Evolutionary conservation across 2,113 vertebrate genomes (phyloP).

Genomic region (Hydrolagus affinis): DNA sequence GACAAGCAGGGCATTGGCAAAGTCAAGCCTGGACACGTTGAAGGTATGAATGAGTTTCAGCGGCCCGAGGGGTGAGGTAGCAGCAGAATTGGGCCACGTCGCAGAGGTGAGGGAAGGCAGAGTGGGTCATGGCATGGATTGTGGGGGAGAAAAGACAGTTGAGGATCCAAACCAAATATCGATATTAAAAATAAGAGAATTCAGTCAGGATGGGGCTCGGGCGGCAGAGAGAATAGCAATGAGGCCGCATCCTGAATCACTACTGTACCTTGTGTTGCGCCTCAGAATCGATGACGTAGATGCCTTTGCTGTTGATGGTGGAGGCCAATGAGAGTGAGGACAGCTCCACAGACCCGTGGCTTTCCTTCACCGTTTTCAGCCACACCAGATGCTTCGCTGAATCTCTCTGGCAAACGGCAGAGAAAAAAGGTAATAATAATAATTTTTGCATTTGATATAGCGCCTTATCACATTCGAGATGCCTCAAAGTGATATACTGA

Average conservation of each 20-base stretch:
- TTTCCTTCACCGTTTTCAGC: conserved; percentile 88
- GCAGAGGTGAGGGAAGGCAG: too few species aligned
- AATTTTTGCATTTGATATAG: too few species aligned
- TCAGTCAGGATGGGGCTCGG: background rate
- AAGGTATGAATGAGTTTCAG: too few species aligned
- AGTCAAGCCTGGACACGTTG: too few species aligned
- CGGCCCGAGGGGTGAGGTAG: too few species aligned
- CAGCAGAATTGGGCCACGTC: background rate
- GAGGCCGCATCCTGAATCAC: background rate
- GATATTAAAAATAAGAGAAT: background rate
- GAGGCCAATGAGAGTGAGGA: conserved; percentile 82
- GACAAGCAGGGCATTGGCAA: too few species aligned
- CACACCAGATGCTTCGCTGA: conserved; percentile 82
- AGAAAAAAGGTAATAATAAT: background rate
- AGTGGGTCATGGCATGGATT: too few species aligned
- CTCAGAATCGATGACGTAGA: conserved; percentile 65
- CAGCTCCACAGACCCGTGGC: conserved; percentile 87
- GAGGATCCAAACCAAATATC: too few species aligned
- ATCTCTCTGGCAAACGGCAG: conserved; percentile 57
- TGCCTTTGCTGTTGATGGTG: conserved; percentile 77
- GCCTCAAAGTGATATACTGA: too few species aligned
- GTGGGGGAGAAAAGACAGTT: too few species aligned
- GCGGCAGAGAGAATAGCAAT: background rate
- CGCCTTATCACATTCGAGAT: too few species aligned
- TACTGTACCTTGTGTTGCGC: conserved; percentile 45